Conservation (phyloP, 1,140 invertebrate genomes). For the Thalassaphorura encarpata region DNA sequence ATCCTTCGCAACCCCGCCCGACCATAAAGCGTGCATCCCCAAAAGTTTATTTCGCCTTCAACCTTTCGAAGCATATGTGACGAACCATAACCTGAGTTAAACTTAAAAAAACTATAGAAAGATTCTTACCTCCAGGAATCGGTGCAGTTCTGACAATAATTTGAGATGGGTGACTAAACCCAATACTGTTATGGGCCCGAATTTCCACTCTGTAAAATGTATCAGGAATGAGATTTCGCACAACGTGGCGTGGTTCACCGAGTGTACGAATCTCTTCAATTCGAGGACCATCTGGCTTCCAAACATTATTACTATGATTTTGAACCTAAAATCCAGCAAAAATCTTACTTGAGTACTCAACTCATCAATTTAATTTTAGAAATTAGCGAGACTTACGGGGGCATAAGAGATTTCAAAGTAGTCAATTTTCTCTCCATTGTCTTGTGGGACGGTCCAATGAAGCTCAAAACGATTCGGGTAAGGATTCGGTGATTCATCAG, state of each 20-base stretch:
- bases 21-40: too few species aligned
- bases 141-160: slow-evolving; percentile 64
- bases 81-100: too few species aligned
- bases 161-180: slow-evolving; percentile 59
- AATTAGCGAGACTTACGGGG: slow-evolving; percentile 48
- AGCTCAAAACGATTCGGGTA: slow-evolving; percentile 58
- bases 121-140: slow-evolving; percentile 49
- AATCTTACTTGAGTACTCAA: background rate
- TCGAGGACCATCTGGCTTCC: background rate
- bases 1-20: too few species aligned
- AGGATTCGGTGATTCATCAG: slow-evolving; percentile 39
- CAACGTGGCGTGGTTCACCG: slow-evolving; percentile 46
- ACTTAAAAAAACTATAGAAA: too few species aligned
- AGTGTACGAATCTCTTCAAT: background rate
- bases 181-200: slow-evolving; percentile 71
- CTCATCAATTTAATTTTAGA: slow-evolving; percentile 12
- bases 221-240: slow-evolving; percentile 57
- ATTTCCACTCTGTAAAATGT: slow-evolving; percentile 71
- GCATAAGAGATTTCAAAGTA: slow-evolving; percentile 70
- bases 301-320: slow-evolving; percentile 19
- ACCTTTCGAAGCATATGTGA: too few species aligned
- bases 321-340: slow-evolving; percentile 29
- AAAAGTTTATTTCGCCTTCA: too few species aligned
- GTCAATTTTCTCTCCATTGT: slow-evolving; percentile 81
- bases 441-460: slow-evolving; percentile 66